Conservation (phyloP, 2,888 invertebrate genomes). For the Cremastobaeus sp. region DNA sequence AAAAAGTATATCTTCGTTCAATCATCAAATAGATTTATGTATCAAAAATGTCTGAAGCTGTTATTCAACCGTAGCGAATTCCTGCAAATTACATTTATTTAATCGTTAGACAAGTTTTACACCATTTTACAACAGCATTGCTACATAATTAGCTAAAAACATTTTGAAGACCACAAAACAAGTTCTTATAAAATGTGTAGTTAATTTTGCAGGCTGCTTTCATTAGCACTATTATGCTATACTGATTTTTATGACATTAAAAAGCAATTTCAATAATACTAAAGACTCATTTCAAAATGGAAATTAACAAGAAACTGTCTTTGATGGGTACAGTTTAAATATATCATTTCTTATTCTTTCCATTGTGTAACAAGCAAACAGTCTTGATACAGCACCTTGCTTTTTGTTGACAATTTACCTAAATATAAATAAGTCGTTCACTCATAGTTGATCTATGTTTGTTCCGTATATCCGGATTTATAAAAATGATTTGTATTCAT, state of each 20-base stretch:
- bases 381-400: conserved; percentile 47
- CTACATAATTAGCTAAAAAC: conserved; percentile 2
- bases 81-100: conserved; percentile 24
- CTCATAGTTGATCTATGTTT: conserved; percentile 19
- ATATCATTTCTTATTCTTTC: conserved; percentile 46
- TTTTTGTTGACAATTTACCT: conserved; percentile 20
- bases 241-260: conserved; percentile 21
- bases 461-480: not conserved
- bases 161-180: conserved; percentile 28
- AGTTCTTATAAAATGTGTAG: conserved; percentile 40
- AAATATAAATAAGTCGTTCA: conserved; percentile 16
- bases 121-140: conserved; percentile 3
- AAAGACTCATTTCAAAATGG: conserved; percentile 48
- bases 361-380: conserved; percentile 48
- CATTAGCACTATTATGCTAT: conserved; percentile 44
- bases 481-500: not conserved
- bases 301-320: conserved; percentile 35
- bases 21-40: conserved; percentile 45
- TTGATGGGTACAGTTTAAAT: conserved; percentile 9
- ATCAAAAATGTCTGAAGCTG: conserved; percentile 27
- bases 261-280: conserved; percentile 46
- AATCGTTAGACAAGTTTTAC: not conserved
- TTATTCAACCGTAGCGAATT: conserved; percentile 9
- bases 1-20: conserved; percentile 39
- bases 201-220: conserved; percentile 45